Conservation (phyloP, 37 sponge, comb jelly and placozoan genomes). For the Hexactinellida sp. region DNA sequence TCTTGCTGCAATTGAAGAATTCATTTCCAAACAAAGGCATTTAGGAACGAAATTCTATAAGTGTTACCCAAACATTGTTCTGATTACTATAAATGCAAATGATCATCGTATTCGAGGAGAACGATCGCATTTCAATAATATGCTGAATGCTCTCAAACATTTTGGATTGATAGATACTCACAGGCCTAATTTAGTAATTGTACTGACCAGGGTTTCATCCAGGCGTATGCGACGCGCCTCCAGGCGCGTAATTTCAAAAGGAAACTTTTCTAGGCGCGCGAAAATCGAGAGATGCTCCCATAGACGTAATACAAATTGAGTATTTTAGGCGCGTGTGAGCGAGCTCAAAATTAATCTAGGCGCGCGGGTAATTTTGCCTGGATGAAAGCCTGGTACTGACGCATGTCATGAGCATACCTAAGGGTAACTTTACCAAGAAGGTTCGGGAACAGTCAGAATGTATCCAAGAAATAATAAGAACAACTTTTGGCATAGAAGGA, state of each 20-base stretch:
- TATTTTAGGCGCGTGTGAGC: too few species aligned
- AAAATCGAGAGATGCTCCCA: too few species aligned
- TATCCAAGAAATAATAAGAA: not conserved
- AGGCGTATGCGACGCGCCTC: too few species aligned
- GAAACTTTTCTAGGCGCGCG: too few species aligned
- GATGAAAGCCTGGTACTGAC: too few species aligned
- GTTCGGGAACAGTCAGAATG: not conserved
- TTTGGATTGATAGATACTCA: not conserved
- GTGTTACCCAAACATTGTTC: conserved; percentile 3
- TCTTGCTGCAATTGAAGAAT: not conserved
- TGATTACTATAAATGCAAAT: not conserved
- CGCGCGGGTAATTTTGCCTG: too few species aligned
- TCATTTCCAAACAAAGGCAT: not conserved
- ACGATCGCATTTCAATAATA: not conserved
- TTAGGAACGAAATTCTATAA: not conserved
- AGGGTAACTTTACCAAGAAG: not conserved
- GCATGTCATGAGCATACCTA: not conserved
- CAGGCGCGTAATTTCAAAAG: too few species aligned
- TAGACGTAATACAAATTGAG: too few species aligned
- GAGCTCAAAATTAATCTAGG: too few species aligned
- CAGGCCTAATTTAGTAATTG: not conserved
- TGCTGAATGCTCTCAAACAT: not conserved
- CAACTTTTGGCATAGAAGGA: not conserved
- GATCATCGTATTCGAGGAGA: not conserved
- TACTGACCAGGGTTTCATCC: too few species aligned